These are phyloP conservation scores for Rhagoletis pomonella DNA, from an alignment of 1,140 invertebrate species.

Conservation along the genomic window DNA sequence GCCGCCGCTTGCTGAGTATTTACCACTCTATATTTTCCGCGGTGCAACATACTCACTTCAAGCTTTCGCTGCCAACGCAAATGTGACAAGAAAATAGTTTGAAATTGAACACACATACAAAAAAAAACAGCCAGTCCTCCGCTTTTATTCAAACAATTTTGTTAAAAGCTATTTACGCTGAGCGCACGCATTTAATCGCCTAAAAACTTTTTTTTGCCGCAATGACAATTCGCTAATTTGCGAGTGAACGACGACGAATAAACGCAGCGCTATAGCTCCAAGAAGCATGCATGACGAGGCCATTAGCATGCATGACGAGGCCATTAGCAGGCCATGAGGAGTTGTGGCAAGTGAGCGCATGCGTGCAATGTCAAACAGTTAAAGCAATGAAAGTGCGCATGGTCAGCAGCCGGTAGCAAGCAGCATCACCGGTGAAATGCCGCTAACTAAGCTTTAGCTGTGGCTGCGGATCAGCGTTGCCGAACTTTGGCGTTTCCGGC, in stretches of 20 bases:
- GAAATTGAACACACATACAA: background rate
- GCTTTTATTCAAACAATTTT: constrained; percentile 27
- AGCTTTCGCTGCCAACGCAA: constrained; percentile 41
- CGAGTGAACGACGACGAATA: background rate
- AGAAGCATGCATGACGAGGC: no score
- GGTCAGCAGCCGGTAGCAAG: no score
- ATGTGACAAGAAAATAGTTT: background rate
- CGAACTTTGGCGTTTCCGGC: no score
- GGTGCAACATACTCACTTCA: constrained; percentile 5
- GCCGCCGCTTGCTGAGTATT: no score
- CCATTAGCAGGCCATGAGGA: no score
- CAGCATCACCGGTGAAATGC: background rate
- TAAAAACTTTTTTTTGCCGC: constrained; percentile 55
- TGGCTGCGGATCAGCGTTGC: no score
- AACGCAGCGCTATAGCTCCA: no score
- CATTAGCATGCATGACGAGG: no score
- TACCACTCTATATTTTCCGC: background rate
- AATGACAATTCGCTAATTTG: constrained; percentile 55
- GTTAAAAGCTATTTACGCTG: constrained; percentile 3
- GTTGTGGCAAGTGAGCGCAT: constrained; percentile 34
- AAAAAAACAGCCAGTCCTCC: background rate
- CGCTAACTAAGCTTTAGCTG: background rate
- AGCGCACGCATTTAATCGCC: constrained; percentile 52
- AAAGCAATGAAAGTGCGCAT: constrained; percentile 26
- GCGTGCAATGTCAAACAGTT: constrained; percentile 46